Evolutionary conservation across 2,888 invertebrate species (phyloP).

Genomic region (Clivina fossor): DNA sequence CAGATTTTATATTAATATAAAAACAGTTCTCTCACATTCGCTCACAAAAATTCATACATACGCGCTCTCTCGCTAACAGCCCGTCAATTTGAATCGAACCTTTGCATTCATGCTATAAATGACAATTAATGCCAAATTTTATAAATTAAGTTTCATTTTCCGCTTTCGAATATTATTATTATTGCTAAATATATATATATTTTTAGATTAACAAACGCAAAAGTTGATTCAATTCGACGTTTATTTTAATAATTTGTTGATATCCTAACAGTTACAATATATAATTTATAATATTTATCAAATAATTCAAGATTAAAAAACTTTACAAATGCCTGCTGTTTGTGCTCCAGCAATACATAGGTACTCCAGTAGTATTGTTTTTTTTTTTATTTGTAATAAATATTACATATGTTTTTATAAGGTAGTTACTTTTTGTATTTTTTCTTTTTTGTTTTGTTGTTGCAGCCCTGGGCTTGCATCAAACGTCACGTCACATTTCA

Average conservation of each 20-base stretch:
- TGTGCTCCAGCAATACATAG: conserved; percentile 52
- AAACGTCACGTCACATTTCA: too few relatives aligned
- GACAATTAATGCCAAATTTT: too few relatives aligned
- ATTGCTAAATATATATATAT: too few relatives aligned
- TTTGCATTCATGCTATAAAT: too few relatives aligned
- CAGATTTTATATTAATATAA: conserved; percentile 47
- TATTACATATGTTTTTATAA: conserved; percentile 34
- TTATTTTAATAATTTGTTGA: conserved; percentile 43
- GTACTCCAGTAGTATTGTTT: conserved; percentile 54
- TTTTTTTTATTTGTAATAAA: too few relatives aligned
- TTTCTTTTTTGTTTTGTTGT: too few relatives aligned
- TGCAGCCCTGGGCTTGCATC: too few relatives aligned
- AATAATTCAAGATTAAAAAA: conserved; percentile 49
- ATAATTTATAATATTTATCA: conserved; percentile 48
- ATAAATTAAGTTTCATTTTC: too few relatives aligned
- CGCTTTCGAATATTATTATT: too few relatives aligned
- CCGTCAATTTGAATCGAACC: conserved; percentile 49
- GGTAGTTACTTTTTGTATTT: conserved; percentile 31
- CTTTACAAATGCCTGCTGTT: conserved; percentile 48
- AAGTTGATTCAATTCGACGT: too few relatives aligned
- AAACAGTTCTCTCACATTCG: conserved; percentile 29
- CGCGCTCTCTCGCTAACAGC: conserved; percentile 32
- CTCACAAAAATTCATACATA: too few relatives aligned
- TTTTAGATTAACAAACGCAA: too few relatives aligned
- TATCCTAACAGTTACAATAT: conserved; percentile 53